Conservation (phyloP, 92 coral and sea anemone genomes). For the Phenganax subtilis region DNA sequence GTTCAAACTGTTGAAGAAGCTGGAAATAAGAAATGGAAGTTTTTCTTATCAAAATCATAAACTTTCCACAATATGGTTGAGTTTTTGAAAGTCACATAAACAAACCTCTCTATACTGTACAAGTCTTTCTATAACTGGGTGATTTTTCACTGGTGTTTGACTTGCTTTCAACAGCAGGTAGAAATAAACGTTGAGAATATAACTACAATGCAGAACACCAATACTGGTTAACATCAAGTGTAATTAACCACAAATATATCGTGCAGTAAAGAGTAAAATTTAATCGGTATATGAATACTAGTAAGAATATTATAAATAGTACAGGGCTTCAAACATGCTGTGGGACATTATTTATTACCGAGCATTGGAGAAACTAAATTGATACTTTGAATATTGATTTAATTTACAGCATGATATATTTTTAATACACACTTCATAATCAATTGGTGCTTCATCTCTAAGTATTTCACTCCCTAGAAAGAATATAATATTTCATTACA, state of each 20-base stretch:
- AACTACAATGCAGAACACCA: constrained; percentile 44
- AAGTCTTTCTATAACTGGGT: constrained; percentile 88
- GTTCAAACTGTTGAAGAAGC: constrained; percentile 85
- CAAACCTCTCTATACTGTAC: constrained; percentile 80
- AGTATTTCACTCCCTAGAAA: constrained; percentile 70
- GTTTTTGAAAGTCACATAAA: neutral
- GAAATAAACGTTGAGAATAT: constrained; percentile 80
- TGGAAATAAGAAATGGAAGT: constrained; percentile 19
- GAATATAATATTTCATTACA: neutral
- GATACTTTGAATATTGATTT: neutral
- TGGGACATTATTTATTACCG: too few relatives aligned
- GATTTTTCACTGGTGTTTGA: constrained; percentile 75
- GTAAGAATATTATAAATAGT: too few relatives aligned
- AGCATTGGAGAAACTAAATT: too few relatives aligned
- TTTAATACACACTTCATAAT: constrained; percentile 70
- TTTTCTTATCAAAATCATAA: too few relatives aligned
- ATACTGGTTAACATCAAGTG: neutral
- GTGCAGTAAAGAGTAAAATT: neutral
- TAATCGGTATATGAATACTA: neutral
- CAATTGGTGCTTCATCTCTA: constrained; percentile 78
- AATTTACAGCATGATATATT: neutral
- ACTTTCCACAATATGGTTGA: neutral
- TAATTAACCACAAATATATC: neutral
- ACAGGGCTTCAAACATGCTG: too few relatives aligned
- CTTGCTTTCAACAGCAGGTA: constrained; percentile 79